Percentiles rank a stretch among this genome's conserved stretches.
phyloP scores from a whole-genome alignment of 2,113 vertebrate species.

The Callorhinus ursinus region DNA sequence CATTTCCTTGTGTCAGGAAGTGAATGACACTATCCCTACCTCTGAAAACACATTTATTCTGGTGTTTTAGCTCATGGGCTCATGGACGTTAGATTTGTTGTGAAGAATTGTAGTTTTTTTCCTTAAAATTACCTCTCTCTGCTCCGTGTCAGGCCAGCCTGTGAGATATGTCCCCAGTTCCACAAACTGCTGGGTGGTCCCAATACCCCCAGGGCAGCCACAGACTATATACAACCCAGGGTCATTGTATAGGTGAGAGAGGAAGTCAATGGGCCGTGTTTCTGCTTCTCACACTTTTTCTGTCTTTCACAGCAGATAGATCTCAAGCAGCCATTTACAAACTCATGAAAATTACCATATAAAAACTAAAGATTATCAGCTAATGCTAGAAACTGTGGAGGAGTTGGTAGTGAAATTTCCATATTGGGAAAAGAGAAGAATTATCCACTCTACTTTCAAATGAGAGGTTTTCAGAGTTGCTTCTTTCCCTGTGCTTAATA shows the following conservation, averaged over 20 bases:
- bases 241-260: background rate
- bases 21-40: background rate
- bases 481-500: background rate
- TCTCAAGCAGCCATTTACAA: slow-evolving; percentile 39
- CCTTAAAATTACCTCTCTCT: background rate
- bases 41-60: background rate
- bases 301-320: background rate
- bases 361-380: background rate
- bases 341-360: background rate
- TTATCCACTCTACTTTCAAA: background rate
- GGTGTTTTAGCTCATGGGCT: background rate
- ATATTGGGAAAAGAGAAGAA: background rate
- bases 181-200: background rate
- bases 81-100: background rate
- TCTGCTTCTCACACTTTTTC: background rate
- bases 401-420: background rate
- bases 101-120: background rate
- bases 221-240: background rate
- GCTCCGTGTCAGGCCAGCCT: background rate
- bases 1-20: background rate
- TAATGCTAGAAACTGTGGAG: background rate
- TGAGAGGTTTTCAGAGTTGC: background rate
- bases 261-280: background rate
- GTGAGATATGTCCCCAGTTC: background rate
- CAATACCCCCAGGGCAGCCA: background rate